phyloP scores from a whole-genome alignment of 2,888 invertebrate species.

The Eulithis testata region DNA sequence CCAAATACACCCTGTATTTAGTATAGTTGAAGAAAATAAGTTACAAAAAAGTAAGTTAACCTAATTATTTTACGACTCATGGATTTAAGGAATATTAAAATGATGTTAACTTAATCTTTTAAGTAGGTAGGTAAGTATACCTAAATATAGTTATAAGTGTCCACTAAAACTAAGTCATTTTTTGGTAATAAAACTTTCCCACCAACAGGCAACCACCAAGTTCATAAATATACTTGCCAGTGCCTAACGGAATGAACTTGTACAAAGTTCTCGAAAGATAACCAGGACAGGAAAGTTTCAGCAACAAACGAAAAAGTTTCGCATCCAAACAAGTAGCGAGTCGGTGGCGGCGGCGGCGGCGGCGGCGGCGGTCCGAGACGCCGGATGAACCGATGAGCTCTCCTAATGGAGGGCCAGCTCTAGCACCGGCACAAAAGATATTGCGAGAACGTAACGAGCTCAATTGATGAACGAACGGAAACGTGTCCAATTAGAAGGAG shows the following conservation, averaged over 20 bases:
- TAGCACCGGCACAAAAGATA: constrained; percentile 70
- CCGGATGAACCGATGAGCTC: constrained; percentile 40
- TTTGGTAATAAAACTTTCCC: constrained; percentile 6
- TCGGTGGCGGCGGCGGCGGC: constrained; percentile 19
- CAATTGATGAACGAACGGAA: constrained; percentile 83
- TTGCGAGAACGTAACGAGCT: constrained; percentile 78
- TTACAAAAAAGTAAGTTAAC: no score
- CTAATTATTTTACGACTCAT: no score
- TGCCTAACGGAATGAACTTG: constrained; percentile 32
- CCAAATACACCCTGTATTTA: no score
- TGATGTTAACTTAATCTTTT: no score
- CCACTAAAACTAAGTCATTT: background rate
- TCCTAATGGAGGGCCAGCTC: constrained; percentile 54
- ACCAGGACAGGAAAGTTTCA: constrained; percentile 38
- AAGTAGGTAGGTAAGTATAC: no score
- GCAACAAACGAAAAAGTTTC: constrained; percentile 43
- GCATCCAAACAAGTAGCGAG: constrained; percentile 39
- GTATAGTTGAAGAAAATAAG: no score
- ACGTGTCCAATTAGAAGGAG: constrained; percentile 84
- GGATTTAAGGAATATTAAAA: no score
- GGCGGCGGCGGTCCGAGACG: constrained; percentile 36
- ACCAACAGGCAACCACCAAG: constrained; percentile 12
- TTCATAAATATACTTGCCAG: constrained; percentile 16
- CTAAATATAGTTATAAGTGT: no score
- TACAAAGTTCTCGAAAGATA: constrained; percentile 38